A percentile compares a stretch with the other conserved stretches of the same genome.
Conservation (phyloP, 2,888 invertebrate genomes). For the Endomychus coccineus region DNA sequence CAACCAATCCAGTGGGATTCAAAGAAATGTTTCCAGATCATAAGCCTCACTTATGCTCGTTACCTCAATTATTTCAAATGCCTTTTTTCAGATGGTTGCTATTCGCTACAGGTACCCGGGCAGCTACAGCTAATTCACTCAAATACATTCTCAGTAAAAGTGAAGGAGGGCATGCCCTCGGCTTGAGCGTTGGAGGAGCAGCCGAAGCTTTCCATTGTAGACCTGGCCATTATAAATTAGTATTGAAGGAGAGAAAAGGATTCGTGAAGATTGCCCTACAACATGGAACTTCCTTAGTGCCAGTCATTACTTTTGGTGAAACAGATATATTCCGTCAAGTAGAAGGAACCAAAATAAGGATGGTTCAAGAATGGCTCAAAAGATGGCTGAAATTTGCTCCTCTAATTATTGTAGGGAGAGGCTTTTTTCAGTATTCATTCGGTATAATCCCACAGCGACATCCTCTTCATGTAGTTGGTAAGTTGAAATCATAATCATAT, state of each 20-base stretch:
- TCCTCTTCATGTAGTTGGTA: slow-evolving; percentile 77
- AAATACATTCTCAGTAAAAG: slow-evolving; percentile 49
- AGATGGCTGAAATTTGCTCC: slow-evolving; percentile 64
- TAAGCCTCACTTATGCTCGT: slow-evolving; percentile 43
- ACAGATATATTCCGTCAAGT: slow-evolving; percentile 69
- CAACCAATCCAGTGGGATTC: slow-evolving; percentile 28
- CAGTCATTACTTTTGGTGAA: slow-evolving; percentile 80
- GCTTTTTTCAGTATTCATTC: slow-evolving; percentile 81
- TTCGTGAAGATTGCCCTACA: slow-evolving; percentile 67
- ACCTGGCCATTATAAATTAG: slow-evolving; percentile 61
- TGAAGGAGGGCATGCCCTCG: slow-evolving; percentile 44
- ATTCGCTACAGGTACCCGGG: slow-evolving; percentile 47
- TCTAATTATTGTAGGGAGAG: slow-evolving; percentile 66
- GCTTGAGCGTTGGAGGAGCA: slow-evolving; percentile 77
- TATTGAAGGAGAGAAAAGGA: slow-evolving; percentile 64
- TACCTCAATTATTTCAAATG: slow-evolving; percentile 56
- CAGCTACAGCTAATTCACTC: slow-evolving; percentile 58
- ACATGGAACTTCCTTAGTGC: slow-evolving; percentile 71
- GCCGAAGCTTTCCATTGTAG: slow-evolving; percentile 74
- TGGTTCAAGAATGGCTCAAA: slow-evolving; percentile 59
- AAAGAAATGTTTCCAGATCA: slow-evolving; percentile 42
- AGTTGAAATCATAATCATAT: slow-evolving; percentile 39
- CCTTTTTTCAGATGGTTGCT: slow-evolving; percentile 62
- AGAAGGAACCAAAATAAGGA: slow-evolving; percentile 58
- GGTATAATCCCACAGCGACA: slow-evolving; percentile 73